Percentiles rank a stretch among this genome's conserved stretches.
These are phyloP conservation scores for Drosophila barbarae DNA, from an alignment of 2,888 invertebrate species.

Conservation along the genomic window DNA sequence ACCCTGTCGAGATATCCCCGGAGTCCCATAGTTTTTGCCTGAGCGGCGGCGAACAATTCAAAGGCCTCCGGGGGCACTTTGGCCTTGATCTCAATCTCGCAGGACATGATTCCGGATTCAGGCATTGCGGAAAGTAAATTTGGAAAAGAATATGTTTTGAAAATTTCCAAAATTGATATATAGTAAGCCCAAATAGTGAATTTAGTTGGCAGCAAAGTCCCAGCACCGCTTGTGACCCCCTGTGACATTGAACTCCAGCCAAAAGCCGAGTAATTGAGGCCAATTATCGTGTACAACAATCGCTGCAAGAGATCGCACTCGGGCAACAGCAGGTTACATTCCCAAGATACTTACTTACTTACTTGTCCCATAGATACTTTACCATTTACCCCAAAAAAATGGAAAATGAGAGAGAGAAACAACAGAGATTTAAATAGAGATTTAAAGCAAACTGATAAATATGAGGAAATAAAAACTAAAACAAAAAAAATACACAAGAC, in stretches of 20 bases:
- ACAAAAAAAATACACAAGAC: constrained; percentile 3
- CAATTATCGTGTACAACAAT: constrained; percentile 26
- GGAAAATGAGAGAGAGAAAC: background rate
- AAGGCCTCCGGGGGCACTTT: constrained; percentile 53
- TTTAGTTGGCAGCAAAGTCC: background rate
- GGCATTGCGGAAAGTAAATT: constrained; percentile 33
- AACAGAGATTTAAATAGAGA: constrained; percentile 7
- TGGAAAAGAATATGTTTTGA: background rate
- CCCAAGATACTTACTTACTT: constrained; percentile 9
- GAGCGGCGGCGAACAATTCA: constrained; percentile 51
- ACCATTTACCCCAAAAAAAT: constrained; percentile 1
- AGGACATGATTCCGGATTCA: constrained; percentile 33
- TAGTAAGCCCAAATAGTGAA: background rate
- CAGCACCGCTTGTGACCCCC: constrained; percentile 17
- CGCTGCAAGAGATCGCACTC: constrained; percentile 8
- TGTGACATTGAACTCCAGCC: constrained; percentile 23
- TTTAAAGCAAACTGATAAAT: constrained; percentile 9
- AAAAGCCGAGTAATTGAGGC: constrained; percentile 13
- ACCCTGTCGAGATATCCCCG: constrained; percentile 54
- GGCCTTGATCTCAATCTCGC: constrained; percentile 56
- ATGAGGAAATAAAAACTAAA: constrained; percentile 1
- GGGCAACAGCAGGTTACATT: constrained; percentile 10
- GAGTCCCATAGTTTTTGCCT: constrained; percentile 45
- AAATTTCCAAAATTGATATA: background rate
- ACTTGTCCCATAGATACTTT: background rate